A percentile compares a stretch with the other conserved stretches of the same genome.
Conservation (phyloP, 2,888 invertebrate species). For the Agrochola macilenta region DNA sequence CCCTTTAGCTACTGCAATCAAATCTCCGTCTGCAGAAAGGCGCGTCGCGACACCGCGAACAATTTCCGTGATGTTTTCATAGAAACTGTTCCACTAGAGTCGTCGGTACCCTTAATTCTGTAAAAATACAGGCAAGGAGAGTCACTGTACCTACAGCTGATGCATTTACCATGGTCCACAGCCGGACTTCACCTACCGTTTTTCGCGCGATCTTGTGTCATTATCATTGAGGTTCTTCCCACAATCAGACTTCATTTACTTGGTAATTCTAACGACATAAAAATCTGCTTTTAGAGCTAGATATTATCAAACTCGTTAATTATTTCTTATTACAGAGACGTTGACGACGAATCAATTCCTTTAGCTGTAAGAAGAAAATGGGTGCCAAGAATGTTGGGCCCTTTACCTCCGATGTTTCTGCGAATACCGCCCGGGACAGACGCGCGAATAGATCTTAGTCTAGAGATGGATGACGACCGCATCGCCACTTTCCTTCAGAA, state of each 20-base stretch:
- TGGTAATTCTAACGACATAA: neutral
- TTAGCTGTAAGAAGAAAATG: slow-evolving; percentile 91
- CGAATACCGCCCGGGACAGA: slow-evolving; percentile 91
- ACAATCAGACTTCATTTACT: neutral
- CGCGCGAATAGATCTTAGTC: slow-evolving; percentile 85
- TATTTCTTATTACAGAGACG: slow-evolving; percentile 78
- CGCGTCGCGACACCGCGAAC: too few relatives aligned
- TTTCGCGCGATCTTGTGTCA: neutral
- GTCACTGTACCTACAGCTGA: neutral
- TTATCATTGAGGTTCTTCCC: neutral
- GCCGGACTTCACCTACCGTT: neutral
- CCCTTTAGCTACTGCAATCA: neutral
- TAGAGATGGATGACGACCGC: slow-evolving; percentile 95
- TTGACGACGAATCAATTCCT: slow-evolving; percentile 85
- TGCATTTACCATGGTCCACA: neutral
- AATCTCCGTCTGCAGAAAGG: too few relatives aligned
- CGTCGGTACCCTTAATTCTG: neutral
- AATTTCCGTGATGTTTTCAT: too few relatives aligned
- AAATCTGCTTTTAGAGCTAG: neutral
- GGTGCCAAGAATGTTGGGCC: slow-evolving; percentile 95
- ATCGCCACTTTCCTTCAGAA: slow-evolving; percentile 97
- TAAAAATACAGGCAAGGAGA: neutral
- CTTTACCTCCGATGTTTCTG: slow-evolving; percentile 94
- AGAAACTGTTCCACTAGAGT: too few relatives aligned
- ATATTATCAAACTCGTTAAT: neutral